A percentile compares a stretch with the other conserved stretches of the same genome.
Evolutionary conservation across 1,140 invertebrate species (phyloP).

Genomic region (Hylaeus volcanicus): DNA sequence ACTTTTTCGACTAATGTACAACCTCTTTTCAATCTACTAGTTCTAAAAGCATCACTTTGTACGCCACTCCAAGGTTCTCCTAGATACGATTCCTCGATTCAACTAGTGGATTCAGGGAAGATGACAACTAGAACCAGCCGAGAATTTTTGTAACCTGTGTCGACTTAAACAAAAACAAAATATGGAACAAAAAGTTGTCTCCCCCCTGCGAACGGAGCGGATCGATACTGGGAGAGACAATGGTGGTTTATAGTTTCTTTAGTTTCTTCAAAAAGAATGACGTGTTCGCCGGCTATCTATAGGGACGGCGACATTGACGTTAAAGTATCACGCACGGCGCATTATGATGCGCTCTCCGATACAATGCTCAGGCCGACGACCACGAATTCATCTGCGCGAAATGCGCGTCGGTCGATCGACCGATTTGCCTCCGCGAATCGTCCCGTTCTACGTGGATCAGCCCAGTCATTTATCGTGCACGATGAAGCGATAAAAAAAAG

Average conservation of each 20-base stretch:
- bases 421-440: constrained; percentile 1
- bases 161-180: constrained; percentile 37
- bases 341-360: constrained; percentile 20
- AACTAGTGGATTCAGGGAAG: not conserved
- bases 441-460: not conserved
- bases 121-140: no score
- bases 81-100: no score
- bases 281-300: constrained; percentile 77
- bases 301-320: constrained; percentile 68
- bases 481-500: not conserved
- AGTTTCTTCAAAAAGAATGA: constrained; percentile 79
- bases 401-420: not conserved
- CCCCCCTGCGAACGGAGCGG: not conserved
- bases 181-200: constrained; percentile 54
- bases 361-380: constrained; percentile 1
- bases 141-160: constrained; percentile 13
- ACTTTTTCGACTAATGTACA: no score
- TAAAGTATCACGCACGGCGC: constrained; percentile 60
- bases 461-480: not conserved
- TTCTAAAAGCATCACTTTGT: no score
- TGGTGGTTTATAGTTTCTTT: constrained; percentile 65
- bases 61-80: no score
- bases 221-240: constrained; percentile 55
- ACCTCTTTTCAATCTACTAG: no score
- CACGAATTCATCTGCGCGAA: constrained; percentile 15